Percentiles rank a stretch among this genome's conserved stretches.
phyloP scores from a whole-genome alignment of 2,113 vertebrate genomes.

The Malurus cyaneus region DNA sequence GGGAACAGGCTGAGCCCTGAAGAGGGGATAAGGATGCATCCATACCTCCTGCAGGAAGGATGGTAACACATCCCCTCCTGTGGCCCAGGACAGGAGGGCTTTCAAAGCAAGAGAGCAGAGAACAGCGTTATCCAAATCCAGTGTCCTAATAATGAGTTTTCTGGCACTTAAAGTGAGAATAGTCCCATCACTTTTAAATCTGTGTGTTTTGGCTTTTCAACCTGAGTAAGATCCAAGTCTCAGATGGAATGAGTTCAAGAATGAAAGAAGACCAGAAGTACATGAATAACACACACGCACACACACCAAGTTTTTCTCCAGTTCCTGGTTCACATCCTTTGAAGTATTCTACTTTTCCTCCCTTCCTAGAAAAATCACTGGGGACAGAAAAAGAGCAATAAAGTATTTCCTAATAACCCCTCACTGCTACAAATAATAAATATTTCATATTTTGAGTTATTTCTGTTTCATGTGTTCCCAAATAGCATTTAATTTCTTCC shows the following conservation, averaged over 20 bases:
- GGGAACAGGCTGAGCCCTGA: not conserved
- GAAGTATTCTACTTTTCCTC: conserved; percentile 24
- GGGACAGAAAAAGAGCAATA: conserved; percentile 24
- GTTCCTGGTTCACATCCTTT: not conserved
- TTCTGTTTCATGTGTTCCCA: conserved; percentile 44
- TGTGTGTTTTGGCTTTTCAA: not conserved
- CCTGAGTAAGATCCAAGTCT: not conserved
- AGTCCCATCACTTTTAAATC: not conserved
- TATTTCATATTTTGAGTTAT: conserved; percentile 51
- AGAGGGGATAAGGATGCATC: not conserved
- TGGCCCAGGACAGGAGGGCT: not conserved
- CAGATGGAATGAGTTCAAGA: not conserved
- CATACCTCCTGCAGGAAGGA: not conserved
- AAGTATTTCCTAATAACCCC: conserved; percentile 36
- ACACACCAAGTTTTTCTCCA: not conserved
- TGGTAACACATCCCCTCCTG: not conserved
- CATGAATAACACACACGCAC: not conserved
- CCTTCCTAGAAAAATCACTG: not conserved
- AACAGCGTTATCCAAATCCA: not conserved
- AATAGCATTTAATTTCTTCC: conserved; percentile 54
- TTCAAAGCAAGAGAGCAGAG: not conserved
- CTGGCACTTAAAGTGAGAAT: not conserved
- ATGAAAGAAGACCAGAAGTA: not conserved
- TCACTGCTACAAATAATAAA: conserved; percentile 48
- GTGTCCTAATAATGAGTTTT: not conserved